Evolutionary conservation across 2,888 invertebrate genomes (phyloP), one percentile per base, ranked within the genome.

Genomic region (Amaurobius ferox): DNA sequence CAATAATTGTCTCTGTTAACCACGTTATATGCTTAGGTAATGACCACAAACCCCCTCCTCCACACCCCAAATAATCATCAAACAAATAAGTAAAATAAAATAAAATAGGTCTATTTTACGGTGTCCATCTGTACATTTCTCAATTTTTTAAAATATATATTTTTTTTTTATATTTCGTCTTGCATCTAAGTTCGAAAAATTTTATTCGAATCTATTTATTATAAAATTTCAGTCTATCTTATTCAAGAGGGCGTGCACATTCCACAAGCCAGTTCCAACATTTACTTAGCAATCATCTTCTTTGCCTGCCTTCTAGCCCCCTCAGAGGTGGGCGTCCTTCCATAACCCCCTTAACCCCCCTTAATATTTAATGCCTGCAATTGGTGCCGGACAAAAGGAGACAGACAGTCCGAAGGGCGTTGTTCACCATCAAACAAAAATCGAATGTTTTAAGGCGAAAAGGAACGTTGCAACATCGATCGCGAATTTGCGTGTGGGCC

Each of bases 291-390:
- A 55, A 55, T 55, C 19, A 55, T 16, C 55, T 23, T 55, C 23
- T 6, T 16, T 3, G 1, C 6, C 2, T 35, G 11, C n/a, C 44
- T 44, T 2, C n/a, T 44, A 44, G 9, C 44, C 23, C 16, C 44
- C 16, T 44, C 9, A 9, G 44, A 16, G 39, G 67, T 23, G 78
- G 61, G 70, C 70, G 40, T 32, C 29, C 26, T 55, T 70, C 16
- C 55, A 68, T 28, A 39, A 28, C 16, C 40, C 40, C 39, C 28
- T 28, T 40, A 40, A 28, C 40, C 13, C 30, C 61, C 68, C 70
- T 78, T 70, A 78, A 78, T 78, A 70, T 78, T 78, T 78, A 68
- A 78, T 70, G 78, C 70, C 1, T 11, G 61, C 40, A 76, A 73
- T 55, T 72, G 76, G 48, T 19, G 23, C 44, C 40, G 32, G 77